Evolutionary conservation across 2,113 vertebrate genomes (phyloP).

Genomic region (Atlantisia rogersi): DNA sequence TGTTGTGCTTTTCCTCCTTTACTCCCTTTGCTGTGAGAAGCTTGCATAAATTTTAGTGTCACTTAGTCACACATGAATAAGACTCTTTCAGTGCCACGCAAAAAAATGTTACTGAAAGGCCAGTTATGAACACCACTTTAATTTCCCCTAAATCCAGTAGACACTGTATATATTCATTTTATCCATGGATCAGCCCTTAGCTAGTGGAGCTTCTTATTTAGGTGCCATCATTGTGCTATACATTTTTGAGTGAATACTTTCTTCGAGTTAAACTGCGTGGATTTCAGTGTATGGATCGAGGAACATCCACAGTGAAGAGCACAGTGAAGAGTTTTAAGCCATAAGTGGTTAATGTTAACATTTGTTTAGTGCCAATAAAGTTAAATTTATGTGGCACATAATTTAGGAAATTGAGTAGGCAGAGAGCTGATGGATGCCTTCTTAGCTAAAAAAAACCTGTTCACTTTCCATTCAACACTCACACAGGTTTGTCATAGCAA

Average conservation of each 20-base stretch:
- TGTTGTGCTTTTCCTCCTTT: conserved; percentile 23
- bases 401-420: conserved; percentile 62
- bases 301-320: background rate
- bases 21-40: conserved; percentile 34
- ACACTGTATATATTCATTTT: background rate
- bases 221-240: background rate
- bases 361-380: conserved; percentile 41
- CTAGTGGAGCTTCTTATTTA: background rate
- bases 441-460: conserved; percentile 22
- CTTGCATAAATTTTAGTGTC: conserved; percentile 40
- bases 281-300: background rate
- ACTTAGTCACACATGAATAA: conserved; percentile 43
- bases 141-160: background rate
- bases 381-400: conserved; percentile 47
- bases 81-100: background rate
- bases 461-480: conserved; percentile 30
- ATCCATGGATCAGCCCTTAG: background rate
- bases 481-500: conserved; percentile 60
- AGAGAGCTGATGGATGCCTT: conserved; percentile 43
- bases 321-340: background rate
- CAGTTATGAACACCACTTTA: background rate
- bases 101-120: background rate
- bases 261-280: background rate
- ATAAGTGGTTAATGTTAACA: conserved; percentile 25
- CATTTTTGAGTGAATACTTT: background rate